Base-by-base conservation (phyloP, 2,888 invertebrate genomes). In the Brachyptera risi region DNA sequence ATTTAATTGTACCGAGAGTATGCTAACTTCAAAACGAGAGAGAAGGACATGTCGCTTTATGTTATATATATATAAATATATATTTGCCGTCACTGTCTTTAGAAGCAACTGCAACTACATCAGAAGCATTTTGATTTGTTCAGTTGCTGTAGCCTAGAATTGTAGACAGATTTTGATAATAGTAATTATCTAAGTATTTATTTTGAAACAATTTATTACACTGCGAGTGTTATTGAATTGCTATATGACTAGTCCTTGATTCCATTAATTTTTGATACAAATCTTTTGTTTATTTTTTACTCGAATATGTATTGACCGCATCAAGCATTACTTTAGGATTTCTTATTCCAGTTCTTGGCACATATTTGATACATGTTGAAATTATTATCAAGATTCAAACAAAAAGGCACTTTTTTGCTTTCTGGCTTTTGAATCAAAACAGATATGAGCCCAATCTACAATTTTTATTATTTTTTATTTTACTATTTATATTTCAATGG, bases 221-320 rank as follows among this genome's bases (percentile, higher is more conserved):
- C 17, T 23, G 47, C 35, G n/a, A 21, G 50, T 59, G 62, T 62
- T 54, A 56, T 59, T 54, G n/a, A n/a, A 50, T 61, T 58, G 54
- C 61, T 56, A 38, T n/a, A n/a, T 61, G 50, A 61, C 63, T 63
- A 63, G 63, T 63, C 63, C 59, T 51, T 61, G 60, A 59, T 51
- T 61, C 61, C 63, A 60, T 60, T 61, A 61, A 58, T 58, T 62
- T 56, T 56, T 61, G 59, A 56, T 59, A 49, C 61, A 38, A 38
- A n/a, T 56, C 38, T 27, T 47, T 49, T 50, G 47, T 58, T 56
- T 59, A 57, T 51, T 40, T 58, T 58, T 15, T 13, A 50, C 37
- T 21, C 47, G 24, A 44, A 44, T 38, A 4, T 35, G 44, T 51
- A 17, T 19, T 17, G 15, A 44, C 44, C 19, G 21, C 44, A 7